Percentiles rank a stretch among this genome's conserved stretches.
Conservation (phyloP, 2,113 vertebrate genomes). For the Bos taurus region DNA sequence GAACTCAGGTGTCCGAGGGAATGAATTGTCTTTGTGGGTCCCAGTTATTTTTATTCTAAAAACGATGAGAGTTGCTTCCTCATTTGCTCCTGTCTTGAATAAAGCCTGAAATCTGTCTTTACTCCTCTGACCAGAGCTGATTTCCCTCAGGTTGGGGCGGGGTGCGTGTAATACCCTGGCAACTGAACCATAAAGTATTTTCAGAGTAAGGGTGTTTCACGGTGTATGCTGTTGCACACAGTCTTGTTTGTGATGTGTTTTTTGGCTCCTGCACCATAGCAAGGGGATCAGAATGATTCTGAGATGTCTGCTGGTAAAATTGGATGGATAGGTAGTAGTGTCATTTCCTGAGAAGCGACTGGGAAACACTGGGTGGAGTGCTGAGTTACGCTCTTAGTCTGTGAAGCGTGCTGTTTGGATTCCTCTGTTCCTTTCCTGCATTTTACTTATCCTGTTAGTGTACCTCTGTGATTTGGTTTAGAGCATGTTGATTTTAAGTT, state of each 20-base stretch:
- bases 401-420: background rate
- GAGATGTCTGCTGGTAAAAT: background rate
- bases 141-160: background rate
- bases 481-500: background rate
- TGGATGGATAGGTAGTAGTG: background rate
- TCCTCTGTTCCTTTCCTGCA: background rate
- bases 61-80: too few species aligned
- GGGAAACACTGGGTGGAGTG: background rate
- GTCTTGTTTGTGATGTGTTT: background rate
- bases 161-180: background rate
- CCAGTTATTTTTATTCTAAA: background rate
- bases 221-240: background rate
- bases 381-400: background rate
- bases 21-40: background rate
- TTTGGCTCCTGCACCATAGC: background rate
- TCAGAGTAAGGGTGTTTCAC: background rate
- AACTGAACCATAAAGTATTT: background rate
- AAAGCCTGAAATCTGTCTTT: background rate
- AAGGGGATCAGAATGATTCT: background rate
- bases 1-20: background rate
- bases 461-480: background rate
- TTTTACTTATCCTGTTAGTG: background rate
- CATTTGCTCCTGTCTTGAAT: background rate
- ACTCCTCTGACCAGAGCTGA: background rate
- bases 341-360: background rate